phyloP scores from a whole-genome alignment of 2,888 invertebrate genomes.

The Isotomurus palustris region DNA sequence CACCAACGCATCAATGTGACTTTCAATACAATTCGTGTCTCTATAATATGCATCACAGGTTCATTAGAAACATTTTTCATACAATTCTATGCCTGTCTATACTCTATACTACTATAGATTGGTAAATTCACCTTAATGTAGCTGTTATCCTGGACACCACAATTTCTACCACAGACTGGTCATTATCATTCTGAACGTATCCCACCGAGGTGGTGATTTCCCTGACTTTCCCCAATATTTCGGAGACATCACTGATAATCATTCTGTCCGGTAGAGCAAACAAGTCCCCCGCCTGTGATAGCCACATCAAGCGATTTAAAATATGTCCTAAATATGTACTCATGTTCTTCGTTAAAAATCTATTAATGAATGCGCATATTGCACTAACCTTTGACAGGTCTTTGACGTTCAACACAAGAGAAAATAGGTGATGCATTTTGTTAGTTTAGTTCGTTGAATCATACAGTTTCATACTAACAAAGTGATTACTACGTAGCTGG shows the following conservation, averaged over 20 bases:
- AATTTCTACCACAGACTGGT: slow-evolving; percentile 92
- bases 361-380: background rate
- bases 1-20: slow-evolving; percentile 77
- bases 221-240: slow-evolving; percentile 60
- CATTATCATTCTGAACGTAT: slow-evolving; percentile 80
- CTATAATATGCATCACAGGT: slow-evolving; percentile 49
- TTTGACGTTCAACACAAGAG: slow-evolving; percentile 80
- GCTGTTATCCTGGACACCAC: slow-evolving; percentile 81
- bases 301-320: background rate
- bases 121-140: slow-evolving; percentile 15
- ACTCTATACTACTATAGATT: too few relatives aligned
- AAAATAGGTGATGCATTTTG: slow-evolving; percentile 84
- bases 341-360: background rate
- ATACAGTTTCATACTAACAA: background rate
- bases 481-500: background rate
- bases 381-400: slow-evolving; percentile 67
- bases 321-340: background rate
- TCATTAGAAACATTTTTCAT: background rate
- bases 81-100: background rate
- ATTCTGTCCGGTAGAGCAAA: slow-evolving; percentile 81
- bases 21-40: slow-evolving; percentile 80
- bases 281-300: slow-evolving; percentile 78
- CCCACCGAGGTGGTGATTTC: slow-evolving; percentile 77
- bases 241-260: slow-evolving; percentile 76
- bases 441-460: background rate